Evolutionary conservation across 2,888 invertebrate species (phyloP), one percentile per base, ranked within the genome.

Genomic region (Andrena camellia): DNA sequence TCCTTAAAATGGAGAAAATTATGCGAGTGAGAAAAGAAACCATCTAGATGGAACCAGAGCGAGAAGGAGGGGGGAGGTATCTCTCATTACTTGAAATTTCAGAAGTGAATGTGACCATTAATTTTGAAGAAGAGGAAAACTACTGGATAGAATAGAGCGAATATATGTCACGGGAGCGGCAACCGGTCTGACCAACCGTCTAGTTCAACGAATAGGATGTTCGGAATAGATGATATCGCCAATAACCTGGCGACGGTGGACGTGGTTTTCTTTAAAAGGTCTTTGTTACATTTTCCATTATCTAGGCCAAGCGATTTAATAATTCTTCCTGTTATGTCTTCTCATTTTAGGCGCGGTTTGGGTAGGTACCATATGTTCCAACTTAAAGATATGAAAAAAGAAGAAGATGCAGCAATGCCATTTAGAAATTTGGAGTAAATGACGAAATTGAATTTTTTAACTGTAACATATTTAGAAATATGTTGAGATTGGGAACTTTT

Each of bases 71-170:
- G 23, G 2, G 78, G 54, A 84, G 73, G 78, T 73, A 85, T 86
- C 78, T 86, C 86, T 88, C 83, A 88, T 90, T 88, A 90, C 78
- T 81, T 81, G 88, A 78, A 90, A 90, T 86, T 89, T 84, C 83
- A 67, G 78, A 86, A 88, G 87, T 79, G 88, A 88, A 90, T 90
- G 85, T 79, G 72, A 68, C 72, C 86, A 88, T 88, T 88, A 89
- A 88, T 89, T 90, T 74, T 83, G 77, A 62, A 78, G 74, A 60
- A 68, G 73, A 70, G 84, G 80, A 80, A 83, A 90, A 81, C 87
- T 81, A 81, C 72, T 78, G 81, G 82, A 81, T 81, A 83, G 83
- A 81, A 85, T 83, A 69, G 72, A 62, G 29, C 50, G 82, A 76
- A 86, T 88, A 81, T 88, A 78, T 75, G 79, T 71, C 59, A 64